These are phyloP conservation scores for Acromyrmex heyeri DNA, from an alignment of 1,140 invertebrate species.

Conservation along the genomic window DNA sequence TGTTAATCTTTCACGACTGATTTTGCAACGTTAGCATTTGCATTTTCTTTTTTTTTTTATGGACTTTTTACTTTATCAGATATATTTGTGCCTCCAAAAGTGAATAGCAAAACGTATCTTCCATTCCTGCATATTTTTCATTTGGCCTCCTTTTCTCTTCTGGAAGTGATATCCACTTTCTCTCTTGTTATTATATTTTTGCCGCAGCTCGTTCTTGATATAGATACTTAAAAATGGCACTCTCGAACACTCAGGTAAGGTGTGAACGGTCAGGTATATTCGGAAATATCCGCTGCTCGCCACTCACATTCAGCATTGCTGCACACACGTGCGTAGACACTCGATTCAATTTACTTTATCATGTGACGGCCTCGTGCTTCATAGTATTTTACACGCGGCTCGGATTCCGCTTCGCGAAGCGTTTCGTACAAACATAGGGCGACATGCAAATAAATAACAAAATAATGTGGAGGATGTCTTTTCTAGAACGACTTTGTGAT, in stretches of 20 bases:
- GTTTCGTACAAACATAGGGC: not conserved
- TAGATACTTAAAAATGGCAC: slow-evolving; percentile 6
- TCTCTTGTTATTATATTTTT: slow-evolving; percentile 25
- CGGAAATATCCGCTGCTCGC: slow-evolving; percentile 29
- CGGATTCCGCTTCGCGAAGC: slow-evolving; percentile 8
- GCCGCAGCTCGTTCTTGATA: slow-evolving; percentile 16
- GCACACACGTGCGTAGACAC: slow-evolving; percentile 51
- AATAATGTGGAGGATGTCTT: not conserved
- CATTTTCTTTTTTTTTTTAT: not conserved
- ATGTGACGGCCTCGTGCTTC: slow-evolving; percentile 57
- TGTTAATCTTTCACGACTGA: slow-evolving; percentile 13
- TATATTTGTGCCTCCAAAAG: not conserved
- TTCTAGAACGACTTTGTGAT: not conserved
- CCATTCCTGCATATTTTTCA: not conserved
- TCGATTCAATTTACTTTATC: slow-evolving; percentile 54
- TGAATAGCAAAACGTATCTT: slow-evolving; percentile 7
- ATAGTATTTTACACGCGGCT: slow-evolving; percentile 2
- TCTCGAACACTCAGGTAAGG: slow-evolving; percentile 18
- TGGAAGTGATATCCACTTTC: slow-evolving; percentile 1
- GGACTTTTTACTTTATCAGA: not conserved
- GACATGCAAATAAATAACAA: slow-evolving; percentile 18
- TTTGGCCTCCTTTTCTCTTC: not conserved
- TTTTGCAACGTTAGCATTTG: slow-evolving; percentile 25
- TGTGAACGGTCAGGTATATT: slow-evolving; percentile 34
- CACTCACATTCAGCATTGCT: slow-evolving; percentile 14